Evolutionary conservation across 2,113 vertebrate genomes (phyloP), one percentile per base, ranked within the genome.

Genomic region (Mormyrus lacerda): DNA sequence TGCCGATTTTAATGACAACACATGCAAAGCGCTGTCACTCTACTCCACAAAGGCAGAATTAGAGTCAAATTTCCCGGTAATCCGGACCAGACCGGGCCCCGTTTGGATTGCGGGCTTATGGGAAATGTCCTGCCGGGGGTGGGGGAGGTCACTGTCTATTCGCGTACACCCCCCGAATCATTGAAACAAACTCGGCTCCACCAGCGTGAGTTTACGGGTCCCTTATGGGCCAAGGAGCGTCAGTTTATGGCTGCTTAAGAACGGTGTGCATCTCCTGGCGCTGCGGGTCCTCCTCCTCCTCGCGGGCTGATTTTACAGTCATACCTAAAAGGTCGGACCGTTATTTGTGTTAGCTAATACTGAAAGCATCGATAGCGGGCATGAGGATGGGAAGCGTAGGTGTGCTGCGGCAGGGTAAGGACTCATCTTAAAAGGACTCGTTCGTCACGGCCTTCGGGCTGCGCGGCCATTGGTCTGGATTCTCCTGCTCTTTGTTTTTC

Each of bases 51-150:
- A 55, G 35, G 48, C 76, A 55, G 31, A 82, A 94, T 94, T 93
- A 94, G 90, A 90, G 90, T 92, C 93, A n/a, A 93, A 94, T 94
- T 94, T 92, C 87, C 93, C 42, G 88, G 90, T 95, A 94, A 96
- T 95, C 90, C 31, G 24, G 92, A 94, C 88, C 95, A 95, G 94
- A 92, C 90, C 45, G n/a, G 61, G 88, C 89, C 86, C 87, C 88
- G 90, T 39, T 79, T 24, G n/a, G 79, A 51, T 17, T 65, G 92
- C 90, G 39, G 85, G 88, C 88, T 89, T 86, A 84, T 90, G 89
- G 91, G 90, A 91, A 84, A 91, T 88, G 42, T 65, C 90, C 39
- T 89, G 91, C 88, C 50, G 21, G 44, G 82, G n/a, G 73, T 5
- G 21, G 4, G 31, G 58, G 58, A 0, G 44, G 51, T 53, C 35